These are phyloP conservation scores for Macrochelys suwanniensis DNA, from an alignment of 2,797 vertebrate species.

Conservation along the genomic window DNA sequence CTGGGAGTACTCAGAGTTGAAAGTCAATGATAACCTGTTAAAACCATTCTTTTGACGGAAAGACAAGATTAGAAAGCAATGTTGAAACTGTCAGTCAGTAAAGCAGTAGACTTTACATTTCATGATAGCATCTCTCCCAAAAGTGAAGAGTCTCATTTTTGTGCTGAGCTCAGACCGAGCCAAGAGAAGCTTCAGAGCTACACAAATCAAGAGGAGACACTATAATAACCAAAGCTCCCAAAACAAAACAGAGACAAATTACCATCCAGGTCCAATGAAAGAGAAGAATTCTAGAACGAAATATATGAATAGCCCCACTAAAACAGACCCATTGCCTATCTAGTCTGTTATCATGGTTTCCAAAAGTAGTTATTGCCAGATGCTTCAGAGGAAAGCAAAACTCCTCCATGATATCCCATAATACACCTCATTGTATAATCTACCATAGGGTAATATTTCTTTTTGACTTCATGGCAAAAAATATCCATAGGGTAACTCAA, in stretches of 20 bases:
- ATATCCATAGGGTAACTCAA: not conserved
- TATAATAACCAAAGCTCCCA: not conserved
- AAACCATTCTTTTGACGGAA: constrained; percentile 47
- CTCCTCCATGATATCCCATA: not conserved
- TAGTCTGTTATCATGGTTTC: not conserved
- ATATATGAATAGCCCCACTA: not conserved
- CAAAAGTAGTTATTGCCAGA: not conserved
- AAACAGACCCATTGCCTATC: not conserved
- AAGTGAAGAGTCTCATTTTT: constrained; percentile 21
- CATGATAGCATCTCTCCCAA: not conserved
- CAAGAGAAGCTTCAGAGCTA: not conserved
- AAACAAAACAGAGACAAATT: not conserved
- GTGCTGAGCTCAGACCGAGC: not conserved
- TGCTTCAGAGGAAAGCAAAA: not conserved
- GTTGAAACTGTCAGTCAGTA: constrained; percentile 42
- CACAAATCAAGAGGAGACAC: not conserved
- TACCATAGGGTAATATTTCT: not conserved
- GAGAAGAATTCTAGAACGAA: not conserved
- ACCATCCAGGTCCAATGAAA: not conserved
- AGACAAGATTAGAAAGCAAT: constrained; percentile 52
- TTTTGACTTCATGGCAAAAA: not conserved
- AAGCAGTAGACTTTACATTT: constrained; percentile 25
- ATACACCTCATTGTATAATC: not conserved
- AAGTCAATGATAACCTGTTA: constrained; percentile 48
- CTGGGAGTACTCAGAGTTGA: constrained; percentile 26